Conservation (phyloP, 2,888 invertebrate genomes). For the Halictus ligatus region DNA sequence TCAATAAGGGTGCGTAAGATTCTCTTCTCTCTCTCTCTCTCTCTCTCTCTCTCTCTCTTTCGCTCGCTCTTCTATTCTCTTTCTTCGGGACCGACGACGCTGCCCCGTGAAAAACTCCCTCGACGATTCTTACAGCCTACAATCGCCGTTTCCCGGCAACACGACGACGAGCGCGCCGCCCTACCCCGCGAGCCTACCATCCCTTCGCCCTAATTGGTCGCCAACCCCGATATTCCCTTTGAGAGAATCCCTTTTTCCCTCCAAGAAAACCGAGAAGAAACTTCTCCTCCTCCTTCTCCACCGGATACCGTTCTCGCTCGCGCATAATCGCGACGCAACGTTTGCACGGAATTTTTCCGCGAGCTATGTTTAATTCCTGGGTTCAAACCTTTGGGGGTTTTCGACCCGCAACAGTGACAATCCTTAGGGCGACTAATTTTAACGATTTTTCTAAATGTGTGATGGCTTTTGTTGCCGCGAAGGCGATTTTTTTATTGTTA, state of each 20-base stretch:
- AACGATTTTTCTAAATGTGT: neutral
- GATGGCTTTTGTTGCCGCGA: neutral
- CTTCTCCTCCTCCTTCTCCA: constrained; percentile 4
- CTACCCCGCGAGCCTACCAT: constrained; percentile 60
- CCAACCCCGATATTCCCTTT: constrained; percentile 66
- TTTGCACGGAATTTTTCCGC: neutral
- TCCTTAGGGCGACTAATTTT: neutral
- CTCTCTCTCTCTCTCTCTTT: constrained; percentile 27
- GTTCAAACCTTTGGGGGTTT: neutral
- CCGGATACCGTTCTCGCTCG: neutral
- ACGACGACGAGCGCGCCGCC: constrained; percentile 76
- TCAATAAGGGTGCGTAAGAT: constrained; percentile 76
- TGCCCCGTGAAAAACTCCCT: constrained; percentile 66
- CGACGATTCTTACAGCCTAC: constrained; percentile 72
- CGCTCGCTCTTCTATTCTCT: constrained; percentile 49
- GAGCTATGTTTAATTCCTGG: neutral
- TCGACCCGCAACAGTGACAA: neutral
- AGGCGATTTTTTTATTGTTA: neutral
- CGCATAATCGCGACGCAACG: neutral
- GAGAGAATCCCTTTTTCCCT: constrained; percentile 48
- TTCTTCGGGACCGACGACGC: constrained; percentile 31
- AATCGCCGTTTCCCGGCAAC: constrained; percentile 80
- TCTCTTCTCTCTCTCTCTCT: constrained; percentile 53
- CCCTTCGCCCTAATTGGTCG: constrained; percentile 75
- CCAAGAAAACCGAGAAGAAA: constrained; percentile 36